Percentiles rank a stretch among this genome's conserved stretches.
Conservation (phyloP, 1,140 invertebrate species). For the Asobara japonica region DNA sequence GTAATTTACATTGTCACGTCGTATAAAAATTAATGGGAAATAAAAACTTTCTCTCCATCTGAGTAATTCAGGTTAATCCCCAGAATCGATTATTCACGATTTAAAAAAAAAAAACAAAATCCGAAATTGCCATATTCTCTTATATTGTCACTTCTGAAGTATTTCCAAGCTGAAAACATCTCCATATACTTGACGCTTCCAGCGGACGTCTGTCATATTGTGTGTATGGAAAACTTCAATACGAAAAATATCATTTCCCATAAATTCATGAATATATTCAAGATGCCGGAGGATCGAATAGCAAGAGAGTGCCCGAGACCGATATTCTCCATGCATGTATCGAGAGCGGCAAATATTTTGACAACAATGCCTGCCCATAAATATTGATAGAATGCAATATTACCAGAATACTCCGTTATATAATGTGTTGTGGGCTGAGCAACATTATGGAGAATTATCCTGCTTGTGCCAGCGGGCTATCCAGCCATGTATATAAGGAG, state of each 20-base stretch:
- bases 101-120: no score
- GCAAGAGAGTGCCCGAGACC: neutral
- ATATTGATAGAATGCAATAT: constrained; percentile 25
- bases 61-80: no score
- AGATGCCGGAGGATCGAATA: neutral
- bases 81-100: no score
- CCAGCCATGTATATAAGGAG: neutral
- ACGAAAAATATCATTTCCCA: neutral
- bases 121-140: no score
- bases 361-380: constrained; percentile 27
- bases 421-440: constrained; percentile 1
- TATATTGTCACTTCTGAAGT: no score
- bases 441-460: neutral
- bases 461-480: neutral
- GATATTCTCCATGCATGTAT: neutral
- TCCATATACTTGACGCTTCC: neutral
- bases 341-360: constrained; percentile 26
- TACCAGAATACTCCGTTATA: constrained; percentile 8
- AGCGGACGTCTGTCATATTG: neutral
- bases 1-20: no score
- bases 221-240: neutral
- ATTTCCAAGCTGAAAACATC: no score
- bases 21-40: no score
- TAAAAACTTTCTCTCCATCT: no score
- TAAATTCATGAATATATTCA: constrained; percentile 14